Base-by-base conservation (phyloP, 2,797 vertebrate genomes). In the Allobates femoralis region DNA sequence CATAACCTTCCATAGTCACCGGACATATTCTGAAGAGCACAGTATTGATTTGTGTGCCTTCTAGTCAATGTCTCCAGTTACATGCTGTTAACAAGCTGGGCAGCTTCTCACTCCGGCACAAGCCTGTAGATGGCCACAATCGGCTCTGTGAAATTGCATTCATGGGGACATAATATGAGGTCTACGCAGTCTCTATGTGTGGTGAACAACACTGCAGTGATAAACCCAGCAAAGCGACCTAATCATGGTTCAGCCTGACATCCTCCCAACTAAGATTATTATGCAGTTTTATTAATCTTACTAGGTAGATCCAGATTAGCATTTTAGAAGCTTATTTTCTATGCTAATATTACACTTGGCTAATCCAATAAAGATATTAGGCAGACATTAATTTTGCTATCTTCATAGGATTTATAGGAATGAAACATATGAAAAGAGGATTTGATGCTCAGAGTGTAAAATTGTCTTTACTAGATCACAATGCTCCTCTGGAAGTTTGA, bases 361-460 rank as follows among this genome's bases (percentile, higher is more conserved):
- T 87, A 87, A 87, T 87, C 86, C 81, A 87, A 83, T 83, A 79
- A 87, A 81, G 62, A 84, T 87, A 84, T 84, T 80, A 84, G 50
- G 64, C n/a, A 73, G 77, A 81, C 66, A 84, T 79, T 84, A 46
- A 82, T 86, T 81, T 76, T 69, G 28, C 66, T 71, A 64, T 71
- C 66, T 85, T 79, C 53, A 79, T 85, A 37, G 75, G 84, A 79
- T 79, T 78, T 55, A 56, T 28, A 67, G 26, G 51, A 78, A 69
- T 69, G 60, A 84, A 83, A 58, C 56, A 64, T 76, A 79, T n/a
- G 34, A 37, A 84, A 84, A 83, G 67, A 83, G 81, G 81, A 83
- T 74, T 83, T 60, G 67, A 19, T 60, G 32, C 81, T 83, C 37
- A 26, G 32, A 37, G 28, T 58, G 66, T 56, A 71, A 82, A 71